Evolutionary conservation across 37 sponge, comb jelly and placozoan genomes (phyloP).

Genomic region (Cliona cf. orientalis): DNA sequence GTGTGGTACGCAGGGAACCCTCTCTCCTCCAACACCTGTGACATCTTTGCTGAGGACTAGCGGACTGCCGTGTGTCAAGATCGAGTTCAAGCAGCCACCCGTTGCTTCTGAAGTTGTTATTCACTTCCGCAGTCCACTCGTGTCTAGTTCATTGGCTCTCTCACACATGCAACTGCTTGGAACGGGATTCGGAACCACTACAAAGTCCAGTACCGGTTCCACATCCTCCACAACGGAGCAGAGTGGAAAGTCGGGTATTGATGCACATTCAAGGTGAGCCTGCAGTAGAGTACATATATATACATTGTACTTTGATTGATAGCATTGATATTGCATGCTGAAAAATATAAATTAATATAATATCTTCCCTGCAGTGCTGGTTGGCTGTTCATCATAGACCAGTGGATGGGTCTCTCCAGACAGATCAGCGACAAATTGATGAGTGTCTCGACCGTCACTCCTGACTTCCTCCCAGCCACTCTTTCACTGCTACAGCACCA

Average conservation of each 20-base stretch:
- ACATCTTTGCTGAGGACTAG: constrained; percentile 38
- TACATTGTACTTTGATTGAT: not conserved
- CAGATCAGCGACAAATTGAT: not conserved
- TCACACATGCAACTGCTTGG: constrained; percentile 53
- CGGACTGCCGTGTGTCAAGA: constrained; percentile 37
- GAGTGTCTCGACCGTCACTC: constrained; percentile 2
- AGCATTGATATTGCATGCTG: not conserved
- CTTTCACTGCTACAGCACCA: constrained; percentile 37
- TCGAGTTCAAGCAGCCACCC: constrained; percentile 29
- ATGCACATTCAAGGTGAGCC: not conserved
- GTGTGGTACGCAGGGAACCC: not conserved
- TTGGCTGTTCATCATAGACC: constrained; percentile 51
- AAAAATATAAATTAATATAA: not conserved
- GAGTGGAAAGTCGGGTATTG: not conserved
- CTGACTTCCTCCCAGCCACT: constrained; percentile 43
- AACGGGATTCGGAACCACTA: not conserved
- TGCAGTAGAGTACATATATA: not conserved
- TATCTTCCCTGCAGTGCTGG: constrained; percentile 24
- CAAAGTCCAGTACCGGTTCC: too few relatives aligned
- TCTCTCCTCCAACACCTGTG: constrained; percentile 2
- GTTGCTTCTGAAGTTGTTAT: constrained; percentile 38
- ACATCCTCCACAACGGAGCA: too few relatives aligned
- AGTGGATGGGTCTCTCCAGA: constrained; percentile 33
- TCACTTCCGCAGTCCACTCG: constrained; percentile 23
- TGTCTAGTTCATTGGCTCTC: constrained; percentile 27